A percentile compares a stretch with the other conserved stretches of the same genome.
These are phyloP conservation scores for Tetragonisca angustula DNA, from an alignment of 2,888 invertebrate genomes.

Conservation along the genomic window DNA sequence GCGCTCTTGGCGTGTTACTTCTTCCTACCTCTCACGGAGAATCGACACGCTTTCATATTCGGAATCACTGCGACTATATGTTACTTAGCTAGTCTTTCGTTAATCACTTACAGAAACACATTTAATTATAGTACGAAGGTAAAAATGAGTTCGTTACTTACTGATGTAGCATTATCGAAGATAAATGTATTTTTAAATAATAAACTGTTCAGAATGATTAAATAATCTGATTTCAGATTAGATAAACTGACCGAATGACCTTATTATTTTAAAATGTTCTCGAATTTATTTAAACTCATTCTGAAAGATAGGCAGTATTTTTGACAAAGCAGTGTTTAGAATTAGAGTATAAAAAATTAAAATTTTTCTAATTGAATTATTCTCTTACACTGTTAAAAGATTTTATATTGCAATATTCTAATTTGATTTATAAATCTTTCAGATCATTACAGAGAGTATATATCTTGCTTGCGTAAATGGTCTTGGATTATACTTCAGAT, in stretches of 20 bases:
- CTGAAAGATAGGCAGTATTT: neutral
- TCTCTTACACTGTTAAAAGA: neutral
- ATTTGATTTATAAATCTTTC: slow-evolving; percentile 68
- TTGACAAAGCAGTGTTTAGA: neutral
- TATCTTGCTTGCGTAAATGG: slow-evolving; percentile 91
- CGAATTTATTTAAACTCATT: no score
- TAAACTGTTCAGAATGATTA: slow-evolving; percentile 20
- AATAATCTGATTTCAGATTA: slow-evolving; percentile 1
- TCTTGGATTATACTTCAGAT: slow-evolving; percentile 94
- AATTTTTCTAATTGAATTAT: neutral
- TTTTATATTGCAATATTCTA: neutral
- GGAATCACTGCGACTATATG: slow-evolving; percentile 89
- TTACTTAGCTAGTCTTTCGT: slow-evolving; percentile 87
- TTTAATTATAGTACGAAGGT: slow-evolving; percentile 83
- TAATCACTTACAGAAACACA: slow-evolving; percentile 85
- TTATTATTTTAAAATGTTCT: neutral
- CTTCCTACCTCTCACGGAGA: slow-evolving; percentile 92
- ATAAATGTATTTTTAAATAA: slow-evolving; percentile 26
- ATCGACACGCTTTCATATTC: slow-evolving; percentile 88
- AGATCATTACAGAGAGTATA: slow-evolving; percentile 90
- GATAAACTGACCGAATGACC: slow-evolving; percentile 6
- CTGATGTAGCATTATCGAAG: slow-evolving; percentile 30
- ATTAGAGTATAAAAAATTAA: neutral
- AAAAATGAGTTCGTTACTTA: slow-evolving; percentile 57
- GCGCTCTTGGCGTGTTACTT: slow-evolving; percentile 92